Evolutionary conservation across 2,888 invertebrate species (phyloP), one percentile per base, ranked within the genome.

Genomic region (Hirudinaria manillensis): DNA sequence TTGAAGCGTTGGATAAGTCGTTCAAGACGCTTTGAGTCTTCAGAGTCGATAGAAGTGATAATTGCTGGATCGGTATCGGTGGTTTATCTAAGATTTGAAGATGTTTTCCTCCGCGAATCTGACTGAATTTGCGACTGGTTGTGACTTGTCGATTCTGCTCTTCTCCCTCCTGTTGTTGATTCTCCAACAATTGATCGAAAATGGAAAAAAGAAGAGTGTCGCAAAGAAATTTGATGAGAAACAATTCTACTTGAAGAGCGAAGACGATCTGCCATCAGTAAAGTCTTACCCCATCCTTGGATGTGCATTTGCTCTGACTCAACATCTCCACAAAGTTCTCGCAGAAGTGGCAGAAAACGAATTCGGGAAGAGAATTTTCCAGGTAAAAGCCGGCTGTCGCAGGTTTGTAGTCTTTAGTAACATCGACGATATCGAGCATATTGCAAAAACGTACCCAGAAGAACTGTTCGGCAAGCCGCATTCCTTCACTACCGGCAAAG

Each of bases 391-490:
- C 38, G 75, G 75, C 10, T 71, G 61, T 45, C 61, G 75, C 27
- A 45, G 34, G 3, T 75, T 70, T 36, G 71, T 75, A 27, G 75
- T 75, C 51, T 56, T 75, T 61, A 71, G 27, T 38, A 56, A 56
- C n/a, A n/a, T 38, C n/a, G 70, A 21, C 21, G 68, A 65, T 67
- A 36, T 75, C 56, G 53, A 29, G 3, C 36, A 56, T 51, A 56
- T 75, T 24, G 75, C 71, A 10, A 67, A 61, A 29, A 53, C n/a
- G 10, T 75, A 36, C 53, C 75, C 75, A 13, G 75, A 75, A 24
- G 53, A 75, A 38, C 61, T 75, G 19, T 75, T 56, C 55, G 75
- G 75, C 3, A 75, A 75, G 71, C 75, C 75, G 38, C 34, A 34
- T 36, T 68, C 75, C 27, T 75, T 75, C 45, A 75, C 75, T 34